These are phyloP conservation scores for Cyprinodon variegatus DNA, from an alignment of 2,113 vertebrate species.

Conservation along the genomic window DNA sequence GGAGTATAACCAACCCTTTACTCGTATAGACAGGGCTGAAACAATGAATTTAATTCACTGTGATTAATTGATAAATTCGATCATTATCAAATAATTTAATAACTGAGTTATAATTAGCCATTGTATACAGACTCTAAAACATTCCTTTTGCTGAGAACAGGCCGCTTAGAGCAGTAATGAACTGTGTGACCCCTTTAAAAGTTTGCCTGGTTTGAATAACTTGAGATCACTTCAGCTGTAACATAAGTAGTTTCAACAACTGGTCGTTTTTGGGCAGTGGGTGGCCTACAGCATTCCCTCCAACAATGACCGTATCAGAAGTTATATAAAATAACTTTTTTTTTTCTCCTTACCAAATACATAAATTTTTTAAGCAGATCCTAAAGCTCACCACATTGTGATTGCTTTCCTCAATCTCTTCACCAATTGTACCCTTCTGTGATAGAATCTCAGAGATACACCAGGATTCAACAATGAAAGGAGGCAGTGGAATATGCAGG, in stretches of 20 bases:
- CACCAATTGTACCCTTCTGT: neutral
- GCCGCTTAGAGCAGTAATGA: no score
- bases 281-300: neutral
- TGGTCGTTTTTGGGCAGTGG: neutral
- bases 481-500: neutral
- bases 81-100: no score
- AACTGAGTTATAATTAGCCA: no score
- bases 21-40: no score
- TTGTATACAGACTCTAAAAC: no score
- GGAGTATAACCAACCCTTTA: no score
- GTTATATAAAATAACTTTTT: neutral
- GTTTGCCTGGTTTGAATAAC: neutral
- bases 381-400: neutral
- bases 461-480: slow-evolving; percentile 16
- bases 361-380: neutral
- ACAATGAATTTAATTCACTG: no score
- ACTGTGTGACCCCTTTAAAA: no score
- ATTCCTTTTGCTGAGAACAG: no score
- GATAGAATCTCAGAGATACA: slow-evolving; percentile 2
- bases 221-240: neutral
- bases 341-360: neutral
- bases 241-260: slow-evolving; percentile 1
- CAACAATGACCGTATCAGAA: neutral
- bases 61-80: no score
- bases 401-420: neutral